Evolutionary conservation across 2,113 vertebrate species (phyloP).

Genomic region (Aspidoscelis tigris): DNA sequence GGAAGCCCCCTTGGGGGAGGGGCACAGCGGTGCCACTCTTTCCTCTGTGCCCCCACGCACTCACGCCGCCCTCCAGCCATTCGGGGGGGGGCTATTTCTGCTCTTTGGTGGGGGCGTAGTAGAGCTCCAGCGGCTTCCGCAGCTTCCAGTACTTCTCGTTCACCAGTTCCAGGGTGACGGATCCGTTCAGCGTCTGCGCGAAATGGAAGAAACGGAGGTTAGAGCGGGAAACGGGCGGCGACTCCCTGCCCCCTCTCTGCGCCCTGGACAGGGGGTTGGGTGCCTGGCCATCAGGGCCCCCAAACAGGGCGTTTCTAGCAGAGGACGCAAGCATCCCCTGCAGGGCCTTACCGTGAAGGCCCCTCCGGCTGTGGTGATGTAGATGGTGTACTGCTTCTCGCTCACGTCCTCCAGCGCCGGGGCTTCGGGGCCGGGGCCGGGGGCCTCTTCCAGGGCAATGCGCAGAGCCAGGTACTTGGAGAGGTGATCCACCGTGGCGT

Average conservation of each 20-base stretch:
- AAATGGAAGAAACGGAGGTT: neutral
- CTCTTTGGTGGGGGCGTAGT: conserved; percentile 88
- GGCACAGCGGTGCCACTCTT: too few species aligned
- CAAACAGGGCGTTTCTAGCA: too few species aligned
- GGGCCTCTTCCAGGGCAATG: conserved; percentile 84
- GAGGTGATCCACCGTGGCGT: conserved; percentile 90
- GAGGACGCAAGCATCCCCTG: too few species aligned
- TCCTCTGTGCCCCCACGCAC: too few species aligned
- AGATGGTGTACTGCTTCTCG: conserved; percentile 93
- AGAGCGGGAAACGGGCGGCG: neutral
- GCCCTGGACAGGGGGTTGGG: too few species aligned
- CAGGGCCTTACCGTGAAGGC: conserved; percentile 83
- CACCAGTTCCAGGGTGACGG: conserved; percentile 88
- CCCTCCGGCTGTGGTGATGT: conserved; percentile 83
- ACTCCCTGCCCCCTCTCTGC: neutral
- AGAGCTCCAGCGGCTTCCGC: conserved; percentile 85
- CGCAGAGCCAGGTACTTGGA: conserved; percentile 91
- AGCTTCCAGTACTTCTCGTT: conserved; percentile 94
- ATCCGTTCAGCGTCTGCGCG: conserved; percentile 86
- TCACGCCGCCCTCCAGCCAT: neutral
- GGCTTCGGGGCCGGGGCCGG: conserved; percentile 63
- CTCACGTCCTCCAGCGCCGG: conserved; percentile 72
- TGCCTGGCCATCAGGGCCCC: fast-evolving
- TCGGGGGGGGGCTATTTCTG: conserved; percentile 64
- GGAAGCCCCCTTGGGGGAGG: too few species aligned